Evolutionary conservation across 2,113 vertebrate species (phyloP).

Genomic region (Bettongia penicillata): DNA sequence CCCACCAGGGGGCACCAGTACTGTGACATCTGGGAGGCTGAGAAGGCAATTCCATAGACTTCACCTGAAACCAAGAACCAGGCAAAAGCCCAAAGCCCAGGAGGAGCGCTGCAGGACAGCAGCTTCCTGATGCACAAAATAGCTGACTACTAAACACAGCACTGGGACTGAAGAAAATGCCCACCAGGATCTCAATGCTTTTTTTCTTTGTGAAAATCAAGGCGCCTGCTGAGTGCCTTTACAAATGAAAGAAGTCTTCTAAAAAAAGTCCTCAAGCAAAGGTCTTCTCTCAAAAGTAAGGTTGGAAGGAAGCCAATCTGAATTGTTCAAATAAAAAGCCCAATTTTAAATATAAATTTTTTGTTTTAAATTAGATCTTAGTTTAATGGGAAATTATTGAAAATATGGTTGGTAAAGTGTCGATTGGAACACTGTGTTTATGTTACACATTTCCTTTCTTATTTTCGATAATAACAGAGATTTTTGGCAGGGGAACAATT

Average conservation of each 20-base stretch:
- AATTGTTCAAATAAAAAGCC: conserved; percentile 12
- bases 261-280: not conserved
- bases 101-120: too few relatives aligned
- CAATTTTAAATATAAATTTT: not conserved
- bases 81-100: not conserved
- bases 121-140: not conserved
- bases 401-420: conserved; percentile 43
- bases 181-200: not conserved
- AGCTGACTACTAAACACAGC: not conserved
- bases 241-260: not conserved
- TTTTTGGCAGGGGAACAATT: conserved; percentile 23
- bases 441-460: conserved; percentile 36
- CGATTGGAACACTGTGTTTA: conserved; percentile 20
- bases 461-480: conserved; percentile 35
- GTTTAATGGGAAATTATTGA: conserved; percentile 29
- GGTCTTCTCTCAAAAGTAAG: not conserved
- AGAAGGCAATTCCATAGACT: not conserved
- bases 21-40: not conserved
- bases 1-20: conserved; percentile 58
- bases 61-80: not conserved
- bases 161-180: fast-evolving
- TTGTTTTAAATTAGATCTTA: not conserved
- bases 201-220: conserved; percentile 17
- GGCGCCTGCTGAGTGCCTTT: not conserved
- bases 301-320: conserved; percentile 22